Percentiles rank a stretch among this genome's conserved stretches.
Evolutionary conservation across 2,113 vertebrate genomes (phyloP).

Genomic region (Larimichthys polyactis): DNA sequence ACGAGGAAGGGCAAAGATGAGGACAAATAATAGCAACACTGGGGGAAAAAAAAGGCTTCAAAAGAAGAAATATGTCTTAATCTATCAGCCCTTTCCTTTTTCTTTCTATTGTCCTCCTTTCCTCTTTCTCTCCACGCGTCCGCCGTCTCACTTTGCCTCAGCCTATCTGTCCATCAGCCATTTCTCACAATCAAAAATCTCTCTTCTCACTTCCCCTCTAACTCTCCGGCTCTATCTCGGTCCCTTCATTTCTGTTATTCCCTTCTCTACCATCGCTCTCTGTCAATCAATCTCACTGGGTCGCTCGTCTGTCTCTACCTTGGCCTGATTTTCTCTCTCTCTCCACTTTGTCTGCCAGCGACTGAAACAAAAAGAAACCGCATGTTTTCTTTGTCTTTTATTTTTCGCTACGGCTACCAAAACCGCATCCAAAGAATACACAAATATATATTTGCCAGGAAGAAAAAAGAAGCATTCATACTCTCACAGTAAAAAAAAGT

Average conservation of each 20-base stretch:
- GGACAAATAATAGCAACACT: neutral
- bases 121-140: neutral
- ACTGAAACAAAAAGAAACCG: constrained; percentile 36
- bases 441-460: constrained; percentile 10
- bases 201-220: constrained; percentile 11
- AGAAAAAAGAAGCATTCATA: neutral
- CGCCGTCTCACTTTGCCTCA: constrained; percentile 10
- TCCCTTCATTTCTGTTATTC: constrained; percentile 21
- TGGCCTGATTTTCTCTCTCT: constrained; percentile 18
- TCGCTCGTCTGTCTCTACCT: neutral
- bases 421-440: constrained; percentile 10
- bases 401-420: neutral
- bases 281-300: neutral
- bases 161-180: constrained; percentile 26
- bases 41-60: neutral
- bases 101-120: neutral
- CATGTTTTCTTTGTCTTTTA: constrained; percentile 32
- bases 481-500: neutral
- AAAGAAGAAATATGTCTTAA: neutral
- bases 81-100: constrained; percentile 1
- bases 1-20: neutral
- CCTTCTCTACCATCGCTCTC: constrained; percentile 8
- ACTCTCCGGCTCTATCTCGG: constrained; percentile 12
- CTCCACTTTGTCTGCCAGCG: constrained; percentile 31
- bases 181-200: constrained; percentile 41